Base-by-base conservation (phyloP, 2,888 invertebrate species). In the Hemicrepidius hirtus region DNA sequence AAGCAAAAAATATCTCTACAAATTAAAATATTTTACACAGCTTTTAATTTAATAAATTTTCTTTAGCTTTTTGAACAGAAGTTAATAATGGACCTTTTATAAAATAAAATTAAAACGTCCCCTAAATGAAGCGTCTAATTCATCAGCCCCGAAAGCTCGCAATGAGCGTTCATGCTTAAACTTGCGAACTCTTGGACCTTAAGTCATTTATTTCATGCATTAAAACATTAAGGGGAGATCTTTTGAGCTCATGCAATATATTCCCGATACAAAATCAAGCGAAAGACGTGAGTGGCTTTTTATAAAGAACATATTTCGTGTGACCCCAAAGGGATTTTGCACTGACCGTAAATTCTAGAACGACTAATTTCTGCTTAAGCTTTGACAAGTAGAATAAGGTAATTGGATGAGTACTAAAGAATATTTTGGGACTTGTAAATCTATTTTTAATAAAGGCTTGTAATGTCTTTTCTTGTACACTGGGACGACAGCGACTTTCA, bases 181-280 rank as follows among this genome's bases (percentile, higher is more conserved):
- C 28, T 57, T 57, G 37, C 13, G 53, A 28, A 53, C 20, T 57
- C 20, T 57, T 35, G 37, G 21, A 57, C 37, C 57, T 37, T 37
- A 37, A 57, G 57, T 37, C 37, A 57, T 57, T 37, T 57, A 57
- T 57, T 57, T 57, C 57, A 37, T 37, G 57, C 57, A 57, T 57
- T 57, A 57, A 57, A 57, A 57, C 57, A 57, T 57, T 57, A 57
- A 57, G 57, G 37, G 53, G 37, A n/a, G 37, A 37, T 57, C 35
- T 20, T 13, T 35, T 7, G 12, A 9, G 10, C 35, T 57, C 37
- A 16, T 37, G 18, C 18, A 37, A 20, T 57, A 57, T 57, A 35
- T 57, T 20, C 0, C 57, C 20, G 57, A 57, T 57, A 57, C 57
- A 57, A 57, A 57, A 57, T 57, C 57, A 57, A 37, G 37, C 37